phyloP scores from a whole-genome alignment of 1,140 invertebrate species.

The Geopemphigus sp. region DNA sequence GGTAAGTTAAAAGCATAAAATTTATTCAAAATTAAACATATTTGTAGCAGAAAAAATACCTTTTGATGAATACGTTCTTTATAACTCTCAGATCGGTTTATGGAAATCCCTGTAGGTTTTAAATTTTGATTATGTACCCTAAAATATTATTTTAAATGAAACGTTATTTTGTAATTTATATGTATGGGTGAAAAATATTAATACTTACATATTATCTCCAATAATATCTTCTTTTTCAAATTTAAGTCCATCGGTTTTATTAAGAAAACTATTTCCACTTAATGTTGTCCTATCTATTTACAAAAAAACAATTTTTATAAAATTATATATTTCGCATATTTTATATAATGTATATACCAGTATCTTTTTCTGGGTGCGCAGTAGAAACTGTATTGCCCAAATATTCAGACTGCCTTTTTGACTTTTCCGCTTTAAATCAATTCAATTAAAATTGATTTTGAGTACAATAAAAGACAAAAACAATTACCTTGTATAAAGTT shows the following conservation, averaged over 20 bases:
- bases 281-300: constrained; percentile 30
- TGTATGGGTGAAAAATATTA: background rate
- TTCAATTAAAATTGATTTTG: background rate
- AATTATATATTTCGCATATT: background rate
- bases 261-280: constrained; percentile 22
- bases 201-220: constrained; percentile 37
- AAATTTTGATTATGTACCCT: constrained; percentile 50
- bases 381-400: background rate
- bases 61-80: constrained; percentile 63
- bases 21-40: too few species aligned
- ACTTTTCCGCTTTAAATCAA: constrained; percentile 20
- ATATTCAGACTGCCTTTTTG: constrained; percentile 32
- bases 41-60: constrained; percentile 54
- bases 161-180: background rate
- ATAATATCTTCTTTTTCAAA: background rate
- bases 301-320: background rate
- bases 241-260: constrained; percentile 34
- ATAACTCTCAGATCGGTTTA: constrained; percentile 65
- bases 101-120: constrained; percentile 58
- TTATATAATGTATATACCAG: background rate
- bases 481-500: constrained; percentile 59
- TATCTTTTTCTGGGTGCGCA: constrained; percentile 25
- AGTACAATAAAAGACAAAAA: background rate
- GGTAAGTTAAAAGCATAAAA: too few species aligned
- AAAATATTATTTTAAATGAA: constrained; percentile 52